phyloP scores from a whole-genome alignment of 2,888 invertebrate species.

The Plutella xylostella region DNA sequence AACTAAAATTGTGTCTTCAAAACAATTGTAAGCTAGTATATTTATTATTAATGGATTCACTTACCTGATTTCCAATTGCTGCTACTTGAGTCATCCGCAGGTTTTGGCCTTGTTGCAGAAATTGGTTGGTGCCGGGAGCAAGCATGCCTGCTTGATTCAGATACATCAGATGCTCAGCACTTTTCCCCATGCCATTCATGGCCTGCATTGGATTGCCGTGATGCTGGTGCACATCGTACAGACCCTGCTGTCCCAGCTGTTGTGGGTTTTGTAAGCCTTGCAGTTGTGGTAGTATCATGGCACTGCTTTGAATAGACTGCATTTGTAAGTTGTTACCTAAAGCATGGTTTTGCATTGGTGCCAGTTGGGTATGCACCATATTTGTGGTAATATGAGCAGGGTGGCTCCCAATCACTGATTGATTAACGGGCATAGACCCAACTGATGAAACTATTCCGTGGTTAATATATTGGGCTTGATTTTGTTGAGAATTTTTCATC shows the following conservation, averaged over 20 bases:
- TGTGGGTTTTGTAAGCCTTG: constrained; percentile 64
- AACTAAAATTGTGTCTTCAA: background rate
- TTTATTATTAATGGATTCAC: too few species aligned
- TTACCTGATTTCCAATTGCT: constrained; percentile 62
- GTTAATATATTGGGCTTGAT: constrained; percentile 56
- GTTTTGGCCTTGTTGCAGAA: constrained; percentile 73
- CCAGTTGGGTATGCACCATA: constrained; percentile 67
- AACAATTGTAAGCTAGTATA: too few species aligned
- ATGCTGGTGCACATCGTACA: constrained; percentile 63
- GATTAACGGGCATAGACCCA: constrained; percentile 58
- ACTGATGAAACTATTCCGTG: constrained; percentile 61
- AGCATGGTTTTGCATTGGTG: constrained; percentile 61
- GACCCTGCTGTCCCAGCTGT: constrained; percentile 61
- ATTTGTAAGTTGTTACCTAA: constrained; percentile 49
- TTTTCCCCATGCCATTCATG: constrained; percentile 63
- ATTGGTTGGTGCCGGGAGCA: constrained; percentile 71
- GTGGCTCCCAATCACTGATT: constrained; percentile 59
- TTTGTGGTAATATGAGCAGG: constrained; percentile 56
- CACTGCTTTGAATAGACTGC: constrained; percentile 48
- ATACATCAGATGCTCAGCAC: constrained; percentile 63
- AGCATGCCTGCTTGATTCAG: constrained; percentile 66
- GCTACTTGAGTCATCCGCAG: constrained; percentile 63
- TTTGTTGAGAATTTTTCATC: constrained; percentile 61
- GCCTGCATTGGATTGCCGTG: constrained; percentile 60
- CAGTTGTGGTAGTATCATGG: constrained; percentile 61